Base-by-base conservation (phyloP, 2,113 vertebrate genomes). In the Philantomba maxwellii region DNA sequence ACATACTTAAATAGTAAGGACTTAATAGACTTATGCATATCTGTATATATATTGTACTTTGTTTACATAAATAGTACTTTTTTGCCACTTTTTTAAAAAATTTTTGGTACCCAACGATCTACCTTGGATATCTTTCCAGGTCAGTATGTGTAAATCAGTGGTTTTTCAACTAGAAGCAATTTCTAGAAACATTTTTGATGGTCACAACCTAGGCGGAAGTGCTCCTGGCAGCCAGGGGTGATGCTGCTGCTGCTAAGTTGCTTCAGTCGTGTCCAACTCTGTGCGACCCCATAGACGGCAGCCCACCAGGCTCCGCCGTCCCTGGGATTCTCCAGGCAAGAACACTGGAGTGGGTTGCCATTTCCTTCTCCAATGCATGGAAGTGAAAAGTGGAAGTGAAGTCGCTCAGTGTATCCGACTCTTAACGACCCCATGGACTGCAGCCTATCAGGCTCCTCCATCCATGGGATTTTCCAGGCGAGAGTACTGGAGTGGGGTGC, bases 261-360 rank as follows among this genome's bases (percentile, higher is more conserved):
- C 25, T 12, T 58, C 25, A 58, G 57, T 5, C 4, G 0, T 58
- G 11, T 26, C 25, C 4, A 0, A 58, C 25, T 58, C 57, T 58
- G 57, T 58, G 25, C 2, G 10, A 26, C 0, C 57, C 25, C 57
- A 26, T 26, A 26, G 57, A 12, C 2, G 2, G 25, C 25, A 58
- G 57, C 23, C 25, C 25, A 12, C 3, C 3, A 26, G 57, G 10
- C 25, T 58, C 57, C 55, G 0, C 23, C 25, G 0, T 58, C 25
- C 57, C 57, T 58, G 57, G 57, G 57, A 11, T 12, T 58, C 57
- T 58, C 57, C 25, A 26, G 57, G 57, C 57, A 26, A 58, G 57
- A 58, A 58, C 57, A 58, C 23, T 58, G 57, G 57, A 58, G 23
- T 12, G 57, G 10, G 10, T 58, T 58, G 57, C 57, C 57, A 58